A percentile compares a stretch with the other conserved stretches of the same genome.
Conservation (phyloP, 2,888 invertebrate species). For the Tillus elongatus region DNA sequence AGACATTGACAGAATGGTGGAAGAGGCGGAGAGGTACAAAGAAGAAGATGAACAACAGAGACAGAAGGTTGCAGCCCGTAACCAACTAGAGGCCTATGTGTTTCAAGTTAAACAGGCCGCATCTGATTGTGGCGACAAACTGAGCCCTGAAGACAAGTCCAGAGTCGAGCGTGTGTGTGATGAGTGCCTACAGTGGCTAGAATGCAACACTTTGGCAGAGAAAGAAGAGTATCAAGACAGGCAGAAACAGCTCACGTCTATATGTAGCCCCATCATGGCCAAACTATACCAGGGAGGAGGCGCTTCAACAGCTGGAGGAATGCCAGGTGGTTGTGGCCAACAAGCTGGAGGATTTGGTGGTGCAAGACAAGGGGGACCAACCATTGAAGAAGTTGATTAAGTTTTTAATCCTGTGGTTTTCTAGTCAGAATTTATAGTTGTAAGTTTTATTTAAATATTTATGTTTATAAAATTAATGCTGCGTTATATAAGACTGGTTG, state of each 20-base stretch:
- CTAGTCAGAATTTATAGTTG: too few species aligned
- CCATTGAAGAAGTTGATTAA: slow-evolving; percentile 24
- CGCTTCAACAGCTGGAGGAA: slow-evolving; percentile 18
- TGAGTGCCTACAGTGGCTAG: slow-evolving; percentile 56
- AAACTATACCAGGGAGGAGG: slow-evolving; percentile 42
- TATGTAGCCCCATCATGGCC: slow-evolving; percentile 52
- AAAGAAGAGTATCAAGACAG: slow-evolving; percentile 59
- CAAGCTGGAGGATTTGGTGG: slow-evolving; percentile 22
- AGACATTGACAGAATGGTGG: slow-evolving; percentile 73
- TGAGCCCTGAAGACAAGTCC: slow-evolving; percentile 56
- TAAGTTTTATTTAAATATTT: too few species aligned
- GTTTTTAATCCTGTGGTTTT: neutral
- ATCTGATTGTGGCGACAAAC: slow-evolving; percentile 52
- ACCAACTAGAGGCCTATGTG: slow-evolving; percentile 61
- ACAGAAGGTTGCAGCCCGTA: slow-evolving; percentile 57
- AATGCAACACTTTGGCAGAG: slow-evolving; percentile 56
- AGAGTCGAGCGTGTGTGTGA: slow-evolving; percentile 47
- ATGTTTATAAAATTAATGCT: too few species aligned
- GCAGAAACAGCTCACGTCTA: slow-evolving; percentile 43
- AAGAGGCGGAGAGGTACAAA: slow-evolving; percentile 61
- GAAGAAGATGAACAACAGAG: slow-evolving; percentile 63
- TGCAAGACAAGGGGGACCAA: slow-evolving; percentile 17
- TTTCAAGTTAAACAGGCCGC: slow-evolving; percentile 60
- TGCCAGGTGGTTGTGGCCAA: slow-evolving; percentile 27
- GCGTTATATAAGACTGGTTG: too few species aligned